These are phyloP conservation scores for Nomada fabriciana DNA, from an alignment of 2,888 invertebrate species.

Conservation along the genomic window DNA sequence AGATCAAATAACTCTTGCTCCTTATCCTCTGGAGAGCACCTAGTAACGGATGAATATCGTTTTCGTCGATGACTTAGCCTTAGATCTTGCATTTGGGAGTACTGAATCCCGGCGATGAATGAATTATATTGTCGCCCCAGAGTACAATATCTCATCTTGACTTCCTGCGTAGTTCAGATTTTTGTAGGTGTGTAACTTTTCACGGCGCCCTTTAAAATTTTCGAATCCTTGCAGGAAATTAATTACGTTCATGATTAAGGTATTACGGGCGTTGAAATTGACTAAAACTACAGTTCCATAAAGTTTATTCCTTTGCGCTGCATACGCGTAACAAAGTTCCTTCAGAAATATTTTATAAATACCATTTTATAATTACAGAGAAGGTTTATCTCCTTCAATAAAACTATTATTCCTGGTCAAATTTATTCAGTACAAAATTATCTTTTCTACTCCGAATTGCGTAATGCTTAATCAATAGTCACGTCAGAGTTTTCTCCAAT, in stretches of 20 bases:
- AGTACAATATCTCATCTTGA: constrained; percentile 21
- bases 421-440: not conserved
- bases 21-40: constrained; percentile 50
- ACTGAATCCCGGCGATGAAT: constrained; percentile 46
- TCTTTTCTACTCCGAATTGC: not conserved
- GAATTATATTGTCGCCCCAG: constrained; percentile 28
- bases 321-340: no score
- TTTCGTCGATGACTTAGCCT: constrained; percentile 63
- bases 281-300: not conserved
- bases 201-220: constrained; percentile 2
- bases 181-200: not conserved
- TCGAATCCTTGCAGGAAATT: not conserved
- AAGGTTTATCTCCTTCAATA: not conserved
- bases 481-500: no score
- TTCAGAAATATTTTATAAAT: no score
- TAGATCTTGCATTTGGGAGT: constrained; percentile 58
- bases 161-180: constrained; percentile 20
- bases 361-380: no score
- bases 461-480: not conserved
- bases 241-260: not conserved
- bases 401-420: not conserved
- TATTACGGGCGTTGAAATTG: not conserved
- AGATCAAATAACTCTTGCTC: constrained; percentile 66
- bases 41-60: constrained; percentile 62
- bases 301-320: not conserved